phyloP scores from a whole-genome alignment of 2,113 vertebrate species.

The Apteryx mantelli region DNA sequence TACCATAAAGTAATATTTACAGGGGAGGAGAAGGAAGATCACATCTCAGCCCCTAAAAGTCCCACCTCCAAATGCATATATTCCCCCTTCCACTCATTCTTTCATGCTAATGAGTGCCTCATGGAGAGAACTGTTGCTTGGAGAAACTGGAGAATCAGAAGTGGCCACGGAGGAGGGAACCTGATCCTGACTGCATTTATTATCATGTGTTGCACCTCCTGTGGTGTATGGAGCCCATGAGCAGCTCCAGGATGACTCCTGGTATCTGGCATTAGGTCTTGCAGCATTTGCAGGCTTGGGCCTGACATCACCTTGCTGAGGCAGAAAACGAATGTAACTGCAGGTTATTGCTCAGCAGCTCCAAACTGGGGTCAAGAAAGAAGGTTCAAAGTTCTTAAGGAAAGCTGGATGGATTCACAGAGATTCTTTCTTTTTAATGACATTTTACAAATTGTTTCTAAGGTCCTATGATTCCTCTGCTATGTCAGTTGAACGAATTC shows the following conservation, averaged over 20 bases:
- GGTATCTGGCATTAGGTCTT: not conserved
- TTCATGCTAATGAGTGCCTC: rapidly evolving
- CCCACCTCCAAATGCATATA: not conserved
- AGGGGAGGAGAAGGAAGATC: not conserved
- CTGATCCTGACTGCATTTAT: not conserved
- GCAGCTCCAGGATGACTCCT: not conserved
- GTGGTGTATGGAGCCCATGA: not conserved
- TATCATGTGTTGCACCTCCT: not conserved
- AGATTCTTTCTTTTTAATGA: not conserved
- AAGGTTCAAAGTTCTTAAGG: not conserved
- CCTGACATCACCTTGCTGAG: not conserved
- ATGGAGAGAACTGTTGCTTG: rapidly evolving
- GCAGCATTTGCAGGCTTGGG: not conserved
- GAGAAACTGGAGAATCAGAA: not conserved
- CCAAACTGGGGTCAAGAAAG: not conserved
- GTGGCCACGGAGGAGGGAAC: not conserved
- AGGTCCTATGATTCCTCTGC: not conserved
- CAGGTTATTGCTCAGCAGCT: not conserved
- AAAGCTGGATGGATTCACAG: not conserved
- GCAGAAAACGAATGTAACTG: not conserved
- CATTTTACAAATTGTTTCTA: slow-evolving; percentile 43
- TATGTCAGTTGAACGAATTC: not conserved
- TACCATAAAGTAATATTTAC: not conserved
- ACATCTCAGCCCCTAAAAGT: not conserved
- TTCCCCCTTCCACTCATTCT: not conserved